Evolutionary conservation across 2,888 invertebrate genomes (phyloP).

Genomic region (Apamea crenata): DNA sequence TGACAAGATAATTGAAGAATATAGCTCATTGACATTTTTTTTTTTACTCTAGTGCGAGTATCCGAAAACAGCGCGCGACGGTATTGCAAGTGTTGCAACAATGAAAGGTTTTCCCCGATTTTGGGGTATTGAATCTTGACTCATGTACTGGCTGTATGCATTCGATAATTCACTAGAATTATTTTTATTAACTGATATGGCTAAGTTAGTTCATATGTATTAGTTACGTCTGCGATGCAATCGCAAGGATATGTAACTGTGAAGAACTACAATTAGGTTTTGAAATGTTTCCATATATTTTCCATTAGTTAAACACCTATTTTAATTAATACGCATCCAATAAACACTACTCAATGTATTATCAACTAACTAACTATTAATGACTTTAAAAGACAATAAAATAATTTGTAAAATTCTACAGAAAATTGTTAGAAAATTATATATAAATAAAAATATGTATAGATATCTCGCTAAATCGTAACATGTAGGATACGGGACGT

Average conservation of each 20-base stretch:
- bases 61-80: slow-evolving; percentile 31
- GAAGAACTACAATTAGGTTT: slow-evolving; percentile 73
- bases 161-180: slow-evolving; percentile 62
- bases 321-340: slow-evolving; percentile 80
- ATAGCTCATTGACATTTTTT: slow-evolving; percentile 31
- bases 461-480: slow-evolving; percentile 84
- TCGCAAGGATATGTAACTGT: slow-evolving; percentile 82
- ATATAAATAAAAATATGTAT: slow-evolving; percentile 85
- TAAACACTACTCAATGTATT: slow-evolving; percentile 80
- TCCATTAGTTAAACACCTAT: slow-evolving; percentile 79
- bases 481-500: slow-evolving; percentile 78
- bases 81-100: slow-evolving; percentile 55
- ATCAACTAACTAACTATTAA: slow-evolving; percentile 81
- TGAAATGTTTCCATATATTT: slow-evolving; percentile 71
- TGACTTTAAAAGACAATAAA: slow-evolving; percentile 84
- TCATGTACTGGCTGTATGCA: slow-evolving; percentile 49
- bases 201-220: slow-evolving; percentile 63
- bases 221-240: slow-evolving; percentile 63
- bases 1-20: slow-evolving; percentile 56
- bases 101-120: slow-evolving; percentile 35
- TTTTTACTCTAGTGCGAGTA: slow-evolving; percentile 11
- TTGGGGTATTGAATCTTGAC: slow-evolving; percentile 28
- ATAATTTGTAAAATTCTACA: slow-evolving; percentile 87
- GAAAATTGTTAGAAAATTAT: slow-evolving; percentile 89
- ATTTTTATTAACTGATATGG: slow-evolving; percentile 63